Evolutionary conservation across 2,113 vertebrate species (phyloP), one percentile per base, ranked within the genome.

Genomic region (Ibidorhyncha struthersii): DNA sequence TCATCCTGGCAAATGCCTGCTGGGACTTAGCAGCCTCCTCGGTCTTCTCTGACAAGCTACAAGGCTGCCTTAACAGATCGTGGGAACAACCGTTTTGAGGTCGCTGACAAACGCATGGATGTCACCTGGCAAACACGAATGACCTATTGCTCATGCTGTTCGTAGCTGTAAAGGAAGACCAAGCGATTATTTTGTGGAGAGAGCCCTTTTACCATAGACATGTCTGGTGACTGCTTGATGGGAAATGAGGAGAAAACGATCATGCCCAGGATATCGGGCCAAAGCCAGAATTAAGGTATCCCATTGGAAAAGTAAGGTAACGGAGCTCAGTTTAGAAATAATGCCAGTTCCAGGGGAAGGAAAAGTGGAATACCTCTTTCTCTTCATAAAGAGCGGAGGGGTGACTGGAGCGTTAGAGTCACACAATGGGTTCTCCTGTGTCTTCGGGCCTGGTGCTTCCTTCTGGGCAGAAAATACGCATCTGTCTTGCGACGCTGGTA

Each of bases 51-150:
- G 34, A 6, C 8, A 16, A 53, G 59, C 70, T 43, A 15, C 32
- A 12, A 38, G 38, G 27, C 23, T 88, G n/a, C 63, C 50, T 27
- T 65, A 58, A 52, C 19, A 26, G 36, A 4, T 11, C 2, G 40
- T 32, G 59, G 41, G 45, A 58, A 17, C 0, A 2, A 11, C 34
- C 0, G 0, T 13, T 38, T 30, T 34, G 47, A 69, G 43, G 27
- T 79, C 49, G 40, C 8, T 11, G 2, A 0, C 56, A 9, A 14
- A 3, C 36, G 40, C 50, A 3, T 26, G 53, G 40, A 9, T n/a
- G 41, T 40, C 61, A 38, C 19, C 0, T 0, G 30, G 30, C n/a
- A 40, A 50, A 58, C 15, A 4, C 0, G 27, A 40, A 4, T 9
- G 34, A 14, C 1, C 2, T 21, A 2, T 26, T 27, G 66, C 17